A percentile compares a stretch with the other conserved stretches of the same genome.
Conservation (phyloP, 2,113 vertebrate genomes). For the Amblyornis subalaris region DNA sequence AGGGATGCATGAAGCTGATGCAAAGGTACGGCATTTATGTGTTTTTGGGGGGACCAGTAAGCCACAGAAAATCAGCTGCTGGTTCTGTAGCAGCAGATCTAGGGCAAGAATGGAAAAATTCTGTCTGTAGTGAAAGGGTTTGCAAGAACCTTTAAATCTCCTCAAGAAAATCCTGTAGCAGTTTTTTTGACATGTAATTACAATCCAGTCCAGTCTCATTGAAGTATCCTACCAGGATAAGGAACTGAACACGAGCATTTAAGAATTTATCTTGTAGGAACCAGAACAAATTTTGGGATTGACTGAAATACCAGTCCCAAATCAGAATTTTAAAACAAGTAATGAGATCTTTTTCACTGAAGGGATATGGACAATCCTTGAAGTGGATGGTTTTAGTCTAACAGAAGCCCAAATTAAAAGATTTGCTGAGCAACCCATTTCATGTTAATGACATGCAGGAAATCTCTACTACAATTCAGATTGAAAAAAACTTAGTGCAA, state of each 20-base stretch:
- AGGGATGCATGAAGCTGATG: not conserved
- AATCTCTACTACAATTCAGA: not conserved
- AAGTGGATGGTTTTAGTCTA: not conserved
- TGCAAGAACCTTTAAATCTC: not conserved
- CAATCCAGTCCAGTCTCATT: not conserved
- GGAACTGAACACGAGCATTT: not conserved
- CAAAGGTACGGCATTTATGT: not conserved
- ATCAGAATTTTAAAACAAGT: not conserved
- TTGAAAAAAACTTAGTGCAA: not conserved
- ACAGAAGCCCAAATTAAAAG: not conserved
- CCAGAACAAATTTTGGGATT: not conserved
- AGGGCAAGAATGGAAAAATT: not conserved
- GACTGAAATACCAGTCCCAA: not conserved
- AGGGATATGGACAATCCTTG: not conserved
- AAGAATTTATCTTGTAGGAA: not conserved
- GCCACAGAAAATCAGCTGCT: not conserved
- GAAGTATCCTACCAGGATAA: not conserved
- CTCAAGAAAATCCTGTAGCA: not conserved
- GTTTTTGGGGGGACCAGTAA: not conserved
- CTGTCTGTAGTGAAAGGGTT: not conserved
- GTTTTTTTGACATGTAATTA: not conserved
- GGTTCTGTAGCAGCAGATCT: not conserved
- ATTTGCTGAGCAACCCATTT: not conserved
- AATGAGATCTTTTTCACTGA: not conserved
- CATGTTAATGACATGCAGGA: not conserved